Evolutionary conservation across 2,888 invertebrate genomes (phyloP).

Genomic region (Stratiomys singularior): DNA sequence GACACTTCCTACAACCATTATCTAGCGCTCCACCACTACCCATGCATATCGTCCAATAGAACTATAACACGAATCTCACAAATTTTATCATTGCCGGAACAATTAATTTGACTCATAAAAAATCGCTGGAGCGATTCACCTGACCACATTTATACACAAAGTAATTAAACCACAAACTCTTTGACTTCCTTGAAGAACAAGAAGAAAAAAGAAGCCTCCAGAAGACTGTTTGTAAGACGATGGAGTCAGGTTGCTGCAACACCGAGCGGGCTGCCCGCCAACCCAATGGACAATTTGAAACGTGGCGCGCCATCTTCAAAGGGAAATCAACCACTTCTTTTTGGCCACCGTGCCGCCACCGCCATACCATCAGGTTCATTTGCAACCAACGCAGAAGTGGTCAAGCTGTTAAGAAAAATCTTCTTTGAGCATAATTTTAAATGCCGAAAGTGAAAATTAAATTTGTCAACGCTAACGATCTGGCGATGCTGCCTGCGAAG

Average conservation of each 20-base stretch:
- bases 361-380: too few relatives aligned
- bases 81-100: conserved; percentile 12
- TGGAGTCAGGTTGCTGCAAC: conserved; percentile 2
- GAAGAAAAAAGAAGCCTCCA: too few relatives aligned
- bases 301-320: neutral
- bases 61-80: neutral
- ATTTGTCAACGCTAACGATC: conserved; percentile 27
- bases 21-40: neutral
- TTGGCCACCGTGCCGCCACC: too few relatives aligned
- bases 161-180: conserved; percentile 5
- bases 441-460: neutral
- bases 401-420: neutral
- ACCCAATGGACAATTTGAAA: neutral
- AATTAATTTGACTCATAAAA: conserved; percentile 28
- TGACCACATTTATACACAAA: neutral
- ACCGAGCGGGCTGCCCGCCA: neutral
- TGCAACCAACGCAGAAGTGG: neutral
- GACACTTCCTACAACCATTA: conserved; percentile 16
- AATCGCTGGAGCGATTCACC: conserved; percentile 19
- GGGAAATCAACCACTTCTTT: neutral
- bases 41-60: neutral
- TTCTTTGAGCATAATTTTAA: conserved; percentile 2
- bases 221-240: neutral
- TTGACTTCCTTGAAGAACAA: neutral
- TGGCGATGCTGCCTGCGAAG: neutral